Base-by-base conservation (phyloP, 2,888 invertebrate species). In the Zygogramma bicolorata region DNA sequence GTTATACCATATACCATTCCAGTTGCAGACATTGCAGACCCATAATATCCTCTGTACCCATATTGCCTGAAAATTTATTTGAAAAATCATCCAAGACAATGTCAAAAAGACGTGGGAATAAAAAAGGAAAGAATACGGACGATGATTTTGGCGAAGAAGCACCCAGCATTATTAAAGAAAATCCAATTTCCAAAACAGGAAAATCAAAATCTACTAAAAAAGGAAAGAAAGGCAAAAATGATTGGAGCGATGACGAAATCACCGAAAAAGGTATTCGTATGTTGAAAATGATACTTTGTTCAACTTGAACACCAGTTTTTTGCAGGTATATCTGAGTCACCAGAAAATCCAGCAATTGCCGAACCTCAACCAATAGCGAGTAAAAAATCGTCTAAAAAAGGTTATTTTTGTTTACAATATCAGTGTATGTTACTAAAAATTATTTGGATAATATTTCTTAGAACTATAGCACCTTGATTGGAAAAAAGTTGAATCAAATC, bases 91-190 rank as follows among this genome's bases (percentile, higher is more conserved):
- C 27, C 20, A 27, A 73, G 65, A n/a, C n/a, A 63, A 92, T 91
- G 91, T 91, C 91, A 6, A 91, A 91, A 83, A 91, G 89, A 85
- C 89, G 88, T 74, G 89, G 89, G 67, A 88, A 87, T 76, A 91
- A 90, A 81, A 92, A 91, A 81, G 90, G 89, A 79, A 88, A 88
- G 81, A 89, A 90, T 75, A 81, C 89, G 0, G 90, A 90, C 57
- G 89, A 90, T 25, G 90, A 90, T 18, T 90, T 90, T 75, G 74
- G 68, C 65, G 85, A 89, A 59, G 90, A 89, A 63, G 84, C 83
- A 27, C 72, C 75, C 38, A 77, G 88, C 63, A 77, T 76, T 13
- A 81, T 81, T 40, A 77, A 74, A 73, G 85, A 84, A 73, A 88
- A 88, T 68, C 79, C 89, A 89, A 68, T 68, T 70, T 68, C 68